phyloP scores from a whole-genome alignment of 2,888 invertebrate genomes.

The Ethmia dodecea region DNA sequence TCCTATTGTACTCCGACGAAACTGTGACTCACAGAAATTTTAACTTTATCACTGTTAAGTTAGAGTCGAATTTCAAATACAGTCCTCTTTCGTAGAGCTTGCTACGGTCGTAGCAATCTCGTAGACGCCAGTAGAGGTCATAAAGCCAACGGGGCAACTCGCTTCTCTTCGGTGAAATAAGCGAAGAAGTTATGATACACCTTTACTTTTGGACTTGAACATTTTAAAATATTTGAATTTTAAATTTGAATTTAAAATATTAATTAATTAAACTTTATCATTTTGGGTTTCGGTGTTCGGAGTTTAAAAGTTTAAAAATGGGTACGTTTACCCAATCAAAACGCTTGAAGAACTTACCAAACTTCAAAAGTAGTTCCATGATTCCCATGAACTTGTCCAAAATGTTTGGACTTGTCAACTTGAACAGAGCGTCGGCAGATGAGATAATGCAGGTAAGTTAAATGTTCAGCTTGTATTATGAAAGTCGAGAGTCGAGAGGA shows the following conservation, averaged over 20 bases:
- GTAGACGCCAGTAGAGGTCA: slow-evolving; percentile 29
- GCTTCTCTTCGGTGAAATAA: slow-evolving; percentile 9
- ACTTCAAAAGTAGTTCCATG: slow-evolving; percentile 50
- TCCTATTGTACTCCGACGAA: too few relatives aligned
- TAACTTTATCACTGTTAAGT: too few relatives aligned
- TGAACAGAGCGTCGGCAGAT: slow-evolving; percentile 39
- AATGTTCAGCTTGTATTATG: too few relatives aligned
- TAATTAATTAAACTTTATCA: not conserved
- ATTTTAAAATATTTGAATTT: too few relatives aligned
- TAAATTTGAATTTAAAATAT: too few relatives aligned
- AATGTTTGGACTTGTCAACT: slow-evolving; percentile 44
- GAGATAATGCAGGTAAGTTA: slow-evolving; percentile 53
- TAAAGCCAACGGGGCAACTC: slow-evolving; percentile 28
- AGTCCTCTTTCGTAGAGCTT: too few relatives aligned
- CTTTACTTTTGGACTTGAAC: not conserved
- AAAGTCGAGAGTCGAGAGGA: too few relatives aligned
- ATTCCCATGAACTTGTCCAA: slow-evolving; percentile 57
- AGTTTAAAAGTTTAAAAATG: slow-evolving; percentile 27
- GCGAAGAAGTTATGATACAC: slow-evolving; percentile 2
- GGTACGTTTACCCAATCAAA: slow-evolving; percentile 35
- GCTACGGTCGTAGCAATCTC: slow-evolving; percentile 4
- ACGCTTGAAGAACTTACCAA: slow-evolving; percentile 40
- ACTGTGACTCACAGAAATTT: too few relatives aligned
- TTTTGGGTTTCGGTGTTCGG: not conserved
- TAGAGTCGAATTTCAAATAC: too few relatives aligned